phyloP scores from a whole-genome alignment of 2,888 invertebrate species.

The Resseliella maxima region DNA sequence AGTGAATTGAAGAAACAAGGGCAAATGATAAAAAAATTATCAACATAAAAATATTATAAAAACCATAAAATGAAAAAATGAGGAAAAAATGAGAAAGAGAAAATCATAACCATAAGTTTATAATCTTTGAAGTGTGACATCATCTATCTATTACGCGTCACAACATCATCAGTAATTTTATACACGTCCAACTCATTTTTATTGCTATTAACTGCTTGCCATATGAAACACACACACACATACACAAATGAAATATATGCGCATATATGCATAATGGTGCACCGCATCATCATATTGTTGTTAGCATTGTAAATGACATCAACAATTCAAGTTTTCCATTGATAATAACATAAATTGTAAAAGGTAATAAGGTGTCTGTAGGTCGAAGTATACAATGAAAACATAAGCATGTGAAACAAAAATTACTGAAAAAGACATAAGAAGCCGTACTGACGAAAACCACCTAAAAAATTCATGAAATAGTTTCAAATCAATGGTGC shows the following conservation, averaged over 20 bases:
- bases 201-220: slow-evolving; percentile 4
- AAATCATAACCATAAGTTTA: not conserved
- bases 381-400: not conserved
- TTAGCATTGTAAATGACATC: not conserved
- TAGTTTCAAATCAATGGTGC: slow-evolving; percentile 14
- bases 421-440: not conserved
- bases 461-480: not conserved
- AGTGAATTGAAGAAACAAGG: not conserved
- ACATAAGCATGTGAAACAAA: not conserved
- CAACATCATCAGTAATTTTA: slow-evolving; percentile 36
- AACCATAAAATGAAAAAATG: not conserved
- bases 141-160: slow-evolving; percentile 9
- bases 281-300: not conserved
- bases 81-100: not conserved
- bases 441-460: not conserved
- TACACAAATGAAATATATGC: not conserved
- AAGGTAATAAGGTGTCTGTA: not conserved
- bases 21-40: slow-evolving; percentile 14
- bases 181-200: slow-evolving; percentile 38
- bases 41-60: slow-evolving; percentile 14
- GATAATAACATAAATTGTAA: not conserved
- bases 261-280: not conserved
- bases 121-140: slow-evolving; percentile 29
- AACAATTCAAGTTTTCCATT: not conserved
- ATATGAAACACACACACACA: not conserved